Conservation (phyloP, 2,113 vertebrate genomes). For the Laticauda laticaudata region DNA sequence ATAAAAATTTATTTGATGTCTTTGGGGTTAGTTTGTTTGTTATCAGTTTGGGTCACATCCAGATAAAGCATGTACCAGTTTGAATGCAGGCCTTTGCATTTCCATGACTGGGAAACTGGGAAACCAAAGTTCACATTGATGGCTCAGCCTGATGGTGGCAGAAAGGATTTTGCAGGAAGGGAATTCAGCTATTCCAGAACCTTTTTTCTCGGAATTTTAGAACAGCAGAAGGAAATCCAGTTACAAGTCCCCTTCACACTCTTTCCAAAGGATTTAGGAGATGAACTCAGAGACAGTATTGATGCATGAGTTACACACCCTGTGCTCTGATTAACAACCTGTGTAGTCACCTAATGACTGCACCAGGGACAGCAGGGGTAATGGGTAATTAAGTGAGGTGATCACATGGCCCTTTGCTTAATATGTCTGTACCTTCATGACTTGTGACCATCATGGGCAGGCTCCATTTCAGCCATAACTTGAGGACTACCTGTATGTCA, state of each 20-base stretch:
- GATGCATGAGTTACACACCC: not conserved
- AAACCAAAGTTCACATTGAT: not conserved
- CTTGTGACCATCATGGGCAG: not conserved
- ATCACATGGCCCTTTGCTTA: not conserved
- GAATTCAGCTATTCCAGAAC: not conserved
- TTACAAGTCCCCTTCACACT: not conserved
- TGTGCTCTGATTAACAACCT: not conserved
- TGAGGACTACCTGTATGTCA: not conserved
- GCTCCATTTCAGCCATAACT: not conserved
- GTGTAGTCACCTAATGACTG: not conserved
- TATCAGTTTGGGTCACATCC: not conserved
- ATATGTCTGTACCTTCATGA: not conserved
- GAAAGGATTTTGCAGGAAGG: not conserved
- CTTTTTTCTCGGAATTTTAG: not conserved
- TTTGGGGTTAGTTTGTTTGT: no score
- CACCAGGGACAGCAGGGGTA: not conserved
- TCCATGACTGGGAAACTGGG: not conserved
- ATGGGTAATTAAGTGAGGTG: not conserved
- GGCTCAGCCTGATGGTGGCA: not conserved
- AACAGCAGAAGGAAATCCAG: not conserved
- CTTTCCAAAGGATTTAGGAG: not conserved
- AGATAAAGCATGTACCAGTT: not conserved
- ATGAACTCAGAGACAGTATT: not conserved
- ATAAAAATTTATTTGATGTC: not conserved
- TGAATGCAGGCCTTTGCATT: not conserved